Evolutionary conservation across 92 coral and sea anemone genomes (phyloP), one percentile per base, ranked within the genome.

Genomic region (Chrysogorgia sp.): DNA sequence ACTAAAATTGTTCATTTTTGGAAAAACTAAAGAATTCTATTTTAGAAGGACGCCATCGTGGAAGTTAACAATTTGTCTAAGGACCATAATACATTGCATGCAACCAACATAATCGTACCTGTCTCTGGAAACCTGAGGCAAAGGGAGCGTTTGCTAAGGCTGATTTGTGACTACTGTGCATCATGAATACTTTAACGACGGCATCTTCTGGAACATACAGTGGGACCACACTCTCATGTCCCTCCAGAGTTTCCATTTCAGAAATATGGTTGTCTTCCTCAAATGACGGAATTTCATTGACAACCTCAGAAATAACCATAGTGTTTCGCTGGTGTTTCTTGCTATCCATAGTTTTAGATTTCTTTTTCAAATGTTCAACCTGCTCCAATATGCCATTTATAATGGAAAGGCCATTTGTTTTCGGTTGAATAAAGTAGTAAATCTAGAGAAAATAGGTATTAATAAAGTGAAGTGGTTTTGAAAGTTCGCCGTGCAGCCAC

Each of bases 341-440:
- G 40, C 63, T 47, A 34, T 3, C 13, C 48, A 10, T 13, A 23
- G 26, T 15, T 15, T 26, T 23, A 15, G 22, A 19, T 23, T 49
- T 17, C 15, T 19, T 28, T 20, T 26, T 7, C 28, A 61, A 19
- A 59, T 69, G 17, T 34, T 33, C 33, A 81, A 80, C 67, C 33
- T 86, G 79, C 32, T 41, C 67, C 0, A 35, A 20, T 10, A 83
- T 63, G 41, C 90, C 97, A 32, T 61, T 74, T 0, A 71, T 86
- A n/a, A 92, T 62, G 45, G 81, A 85, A 10, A 58, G 12, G 1
- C 85, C 80, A 13, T 96, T 87, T 0, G 92, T 89, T 34, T 92
- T 91, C 1, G 92, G 97, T 68, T 92, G 96, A 91, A 92, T 90
- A 34, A 92, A 92, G 85, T 92, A 90, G 66, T 85, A 87, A 4